Percentiles rank a stretch among this genome's conserved stretches.
Evolutionary conservation across 2,888 invertebrate genomes (phyloP).

Genomic region (Oscheius sp.): DNA sequence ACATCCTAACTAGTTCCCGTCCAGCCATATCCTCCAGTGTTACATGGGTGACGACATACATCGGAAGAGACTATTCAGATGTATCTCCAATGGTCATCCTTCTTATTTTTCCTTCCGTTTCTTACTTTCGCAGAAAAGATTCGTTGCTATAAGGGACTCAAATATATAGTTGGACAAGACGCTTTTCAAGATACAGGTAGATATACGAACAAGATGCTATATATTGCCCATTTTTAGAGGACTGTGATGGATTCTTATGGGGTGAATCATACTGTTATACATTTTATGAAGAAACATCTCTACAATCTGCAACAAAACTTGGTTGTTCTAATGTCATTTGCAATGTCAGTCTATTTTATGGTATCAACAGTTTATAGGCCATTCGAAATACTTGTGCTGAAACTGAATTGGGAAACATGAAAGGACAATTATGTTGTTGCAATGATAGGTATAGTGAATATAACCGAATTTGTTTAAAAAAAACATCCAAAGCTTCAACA

Average conservation of each 20-base stretch:
- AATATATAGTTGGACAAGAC: constrained; percentile 50
- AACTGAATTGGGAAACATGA: constrained; percentile 53
- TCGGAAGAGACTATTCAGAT: too few relatives aligned
- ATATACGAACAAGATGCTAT: not conserved
- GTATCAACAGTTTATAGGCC: constrained; percentile 39
- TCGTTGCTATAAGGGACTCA: constrained; percentile 46
- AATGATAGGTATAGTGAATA: constrained; percentile 48
- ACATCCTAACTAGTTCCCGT: too few relatives aligned
- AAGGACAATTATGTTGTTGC: constrained; percentile 58
- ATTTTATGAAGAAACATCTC: constrained; percentile 48
- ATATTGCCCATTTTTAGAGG: constrained; percentile 32
- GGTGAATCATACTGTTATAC: constrained; percentile 56
- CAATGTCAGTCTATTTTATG: constrained; percentile 40
- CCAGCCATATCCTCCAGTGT: too few relatives aligned
- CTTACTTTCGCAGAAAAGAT: constrained; percentile 28
- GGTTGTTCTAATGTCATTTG: constrained; percentile 56
- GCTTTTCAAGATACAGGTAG: constrained; percentile 44
- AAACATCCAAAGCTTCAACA: too few relatives aligned
- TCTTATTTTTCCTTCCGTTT: not conserved
- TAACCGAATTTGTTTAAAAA: not conserved
- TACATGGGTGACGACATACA: too few relatives aligned
- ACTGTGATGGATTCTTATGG: constrained; percentile 40
- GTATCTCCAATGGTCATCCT: too few relatives aligned
- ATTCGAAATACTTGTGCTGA: constrained; percentile 55
- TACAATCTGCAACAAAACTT: constrained; percentile 53